Percentiles rank a stretch among this genome's conserved stretches.
phyloP scores from a whole-genome alignment of 2,888 invertebrate genomes.

The Sialis fuliginosa region DNA sequence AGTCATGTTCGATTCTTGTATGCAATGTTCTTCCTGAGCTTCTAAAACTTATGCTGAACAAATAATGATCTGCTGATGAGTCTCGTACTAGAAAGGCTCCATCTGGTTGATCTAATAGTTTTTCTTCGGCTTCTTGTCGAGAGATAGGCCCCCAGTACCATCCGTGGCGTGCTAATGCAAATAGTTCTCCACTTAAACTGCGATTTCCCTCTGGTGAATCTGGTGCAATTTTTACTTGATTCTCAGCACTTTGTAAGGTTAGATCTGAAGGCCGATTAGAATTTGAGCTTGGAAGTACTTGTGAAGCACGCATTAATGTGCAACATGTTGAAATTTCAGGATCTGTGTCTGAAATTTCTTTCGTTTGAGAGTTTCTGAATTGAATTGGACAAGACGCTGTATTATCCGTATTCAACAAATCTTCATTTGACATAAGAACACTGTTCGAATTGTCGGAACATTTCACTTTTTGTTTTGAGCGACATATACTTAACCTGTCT shows the following conservation, averaged over 20 bases:
- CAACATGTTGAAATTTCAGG: not conserved
- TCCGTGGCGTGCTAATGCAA: constrained; percentile 29
- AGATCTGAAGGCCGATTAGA: too few relatives aligned
- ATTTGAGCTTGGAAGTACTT: too few relatives aligned
- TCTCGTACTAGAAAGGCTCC: constrained; percentile 67
- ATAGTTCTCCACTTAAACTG: constrained; percentile 14
- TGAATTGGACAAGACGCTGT: not conserved
- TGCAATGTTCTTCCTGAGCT: constrained; percentile 50
- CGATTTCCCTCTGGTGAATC: not conserved
- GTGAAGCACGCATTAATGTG: not conserved
- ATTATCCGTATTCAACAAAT: not conserved
- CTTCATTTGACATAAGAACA: not conserved
- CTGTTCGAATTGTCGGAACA: not conserved
- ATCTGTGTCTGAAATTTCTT: not conserved
- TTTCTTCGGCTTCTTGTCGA: constrained; percentile 50
- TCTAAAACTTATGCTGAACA: constrained; percentile 58
- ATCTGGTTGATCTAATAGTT: constrained; percentile 47
- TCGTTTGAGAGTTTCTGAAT: not conserved
- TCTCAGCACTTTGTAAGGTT: too few relatives aligned
- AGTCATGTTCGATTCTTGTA: constrained; percentile 53
- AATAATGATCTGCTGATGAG: constrained; percentile 49
- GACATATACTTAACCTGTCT: constrained; percentile 2
- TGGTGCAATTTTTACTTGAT: not conserved
- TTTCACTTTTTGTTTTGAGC: constrained; percentile 2
- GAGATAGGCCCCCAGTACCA: constrained; percentile 77